These are phyloP conservation scores for Ochropleura plecta DNA, from an alignment of 2,888 invertebrate genomes.

Conservation along the genomic window DNA sequence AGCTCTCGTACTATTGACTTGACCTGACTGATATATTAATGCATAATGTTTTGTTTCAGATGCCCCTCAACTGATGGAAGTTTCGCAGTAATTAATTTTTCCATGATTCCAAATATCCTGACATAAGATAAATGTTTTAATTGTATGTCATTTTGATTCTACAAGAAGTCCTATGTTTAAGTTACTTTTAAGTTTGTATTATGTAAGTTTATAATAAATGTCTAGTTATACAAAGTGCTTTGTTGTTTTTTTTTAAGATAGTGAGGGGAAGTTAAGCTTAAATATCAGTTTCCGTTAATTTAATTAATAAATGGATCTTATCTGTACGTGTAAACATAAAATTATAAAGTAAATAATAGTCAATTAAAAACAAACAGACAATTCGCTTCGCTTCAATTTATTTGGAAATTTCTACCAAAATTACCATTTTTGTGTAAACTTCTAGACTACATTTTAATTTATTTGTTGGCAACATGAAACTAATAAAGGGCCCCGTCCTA, in stretches of 20 bases:
- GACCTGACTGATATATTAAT: no score
- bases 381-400: no score
- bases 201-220: conserved; percentile 64
- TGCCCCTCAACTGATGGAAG: conserved; percentile 80
- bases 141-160: conserved; percentile 50
- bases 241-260: no score
- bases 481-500: background rate
- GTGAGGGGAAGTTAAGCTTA: no score
- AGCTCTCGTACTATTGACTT: no score
- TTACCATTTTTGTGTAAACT: background rate
- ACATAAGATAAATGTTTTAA: conserved; percentile 36
- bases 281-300: no score
- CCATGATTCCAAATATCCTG: conserved; percentile 47
- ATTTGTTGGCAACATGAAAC: conserved; percentile 6
- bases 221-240: conserved; percentile 1
- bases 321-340: no score
- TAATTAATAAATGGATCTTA: no score
- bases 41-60: conserved; percentile 77
- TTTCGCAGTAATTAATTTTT: conserved; percentile 70
- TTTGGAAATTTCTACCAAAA: background rate
- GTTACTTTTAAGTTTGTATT: conserved; percentile 54
- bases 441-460: background rate
- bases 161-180: conserved; percentile 51
- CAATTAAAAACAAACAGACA: no score
- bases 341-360: no score